These are phyloP conservation scores for Selenia dentaria DNA, from an alignment of 2,888 invertebrate species.

Conservation along the genomic window DNA sequence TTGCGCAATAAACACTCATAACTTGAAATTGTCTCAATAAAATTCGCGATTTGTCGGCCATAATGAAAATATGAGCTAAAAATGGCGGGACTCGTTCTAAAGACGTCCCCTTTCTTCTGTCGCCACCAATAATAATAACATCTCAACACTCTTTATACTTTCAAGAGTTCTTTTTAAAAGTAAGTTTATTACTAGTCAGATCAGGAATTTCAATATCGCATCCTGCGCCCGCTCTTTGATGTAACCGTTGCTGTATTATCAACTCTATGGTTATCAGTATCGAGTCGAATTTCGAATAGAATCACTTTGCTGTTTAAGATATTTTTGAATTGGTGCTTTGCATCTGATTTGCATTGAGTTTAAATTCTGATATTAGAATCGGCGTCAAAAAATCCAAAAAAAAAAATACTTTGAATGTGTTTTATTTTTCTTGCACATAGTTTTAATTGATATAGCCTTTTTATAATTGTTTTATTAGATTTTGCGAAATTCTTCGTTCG, in stretches of 20 bases:
- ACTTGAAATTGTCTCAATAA: conserved; percentile 26
- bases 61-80: conserved; percentile 29
- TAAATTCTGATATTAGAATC: conserved; percentile 17
- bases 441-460: too few species aligned
- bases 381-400: conserved; percentile 11
- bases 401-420: too few species aligned
- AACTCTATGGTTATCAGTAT: conserved; percentile 14
- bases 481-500: too few species aligned
- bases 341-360: conserved; percentile 24
- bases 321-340: not conserved
- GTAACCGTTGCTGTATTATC: conserved; percentile 48
- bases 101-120: conserved; percentile 29
- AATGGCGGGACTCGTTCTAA: conserved; percentile 28
- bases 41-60: conserved; percentile 24
- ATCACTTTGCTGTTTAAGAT: not conserved
- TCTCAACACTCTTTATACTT: conserved; percentile 32
- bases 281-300: conserved; percentile 11
- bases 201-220: conserved; percentile 82
- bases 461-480: too few species aligned
- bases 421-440: too few species aligned
- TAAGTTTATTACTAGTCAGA: conserved; percentile 81
- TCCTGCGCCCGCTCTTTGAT: conserved; percentile 79
- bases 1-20: conserved; percentile 18
- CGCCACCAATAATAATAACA: conserved; percentile 33
- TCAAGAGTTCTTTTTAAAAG: conserved; percentile 37